A percentile compares a stretch with the other conserved stretches of the same genome.
These are phyloP conservation scores for Hormaphis cornu DNA, from an alignment of 1,140 invertebrate species.

Conservation along the genomic window DNA sequence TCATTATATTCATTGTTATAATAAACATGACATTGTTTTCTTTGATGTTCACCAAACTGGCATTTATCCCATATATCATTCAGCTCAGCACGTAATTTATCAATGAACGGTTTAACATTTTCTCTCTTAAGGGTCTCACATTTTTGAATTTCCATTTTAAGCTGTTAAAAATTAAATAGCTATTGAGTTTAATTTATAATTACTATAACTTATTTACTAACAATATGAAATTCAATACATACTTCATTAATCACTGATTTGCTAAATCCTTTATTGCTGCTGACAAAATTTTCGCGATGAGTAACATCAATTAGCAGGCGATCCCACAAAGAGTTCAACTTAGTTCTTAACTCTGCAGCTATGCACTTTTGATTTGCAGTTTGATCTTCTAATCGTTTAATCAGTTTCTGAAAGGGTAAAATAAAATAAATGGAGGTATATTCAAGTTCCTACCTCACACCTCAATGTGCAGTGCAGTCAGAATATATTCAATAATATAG, in stretches of 20 bases:
- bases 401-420: constrained; percentile 26
- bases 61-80: constrained; percentile 33
- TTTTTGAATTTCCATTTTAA: constrained; percentile 24
- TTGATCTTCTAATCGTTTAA: constrained; percentile 24
- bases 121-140: constrained; percentile 33
- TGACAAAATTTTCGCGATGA: constrained; percentile 30
- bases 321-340: constrained; percentile 31
- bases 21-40: constrained; percentile 14
- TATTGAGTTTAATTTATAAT: background rate
- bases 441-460: too few relatives aligned
- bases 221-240: background rate
- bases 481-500: too few relatives aligned
- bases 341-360: constrained; percentile 9
- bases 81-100: constrained; percentile 27
- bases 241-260: constrained; percentile 30
- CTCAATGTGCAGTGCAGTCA: too few relatives aligned
- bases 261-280: constrained; percentile 8
- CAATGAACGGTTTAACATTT: constrained; percentile 33
- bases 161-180: background rate
- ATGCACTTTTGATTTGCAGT: constrained; percentile 18
- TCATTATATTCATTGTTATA: constrained; percentile 27
- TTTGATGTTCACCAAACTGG: constrained; percentile 27
- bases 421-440: too few relatives aligned
- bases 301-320: constrained; percentile 19
- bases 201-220: too few relatives aligned